Evolutionary conservation across 2,113 vertebrate genomes (phyloP).

Genomic region (Clarias batrachus): DNA sequence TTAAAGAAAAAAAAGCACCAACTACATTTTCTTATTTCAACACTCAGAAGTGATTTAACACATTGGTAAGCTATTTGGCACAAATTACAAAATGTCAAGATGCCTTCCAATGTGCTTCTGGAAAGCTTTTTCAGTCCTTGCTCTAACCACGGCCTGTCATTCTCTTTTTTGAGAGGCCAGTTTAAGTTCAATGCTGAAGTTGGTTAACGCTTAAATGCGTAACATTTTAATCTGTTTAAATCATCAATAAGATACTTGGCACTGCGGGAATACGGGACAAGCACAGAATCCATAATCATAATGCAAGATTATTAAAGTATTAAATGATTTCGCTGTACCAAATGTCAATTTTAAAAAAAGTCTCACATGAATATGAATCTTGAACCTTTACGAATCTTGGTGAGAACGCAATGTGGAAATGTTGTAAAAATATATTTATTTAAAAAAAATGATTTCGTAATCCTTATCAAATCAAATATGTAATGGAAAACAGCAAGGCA

Average conservation of each 20-base stretch:
- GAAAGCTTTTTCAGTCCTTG: not conserved
- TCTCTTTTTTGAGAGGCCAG: not conserved
- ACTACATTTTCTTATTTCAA: constrained; percentile 2
- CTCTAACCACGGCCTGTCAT: not conserved
- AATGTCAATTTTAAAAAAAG: not conserved
- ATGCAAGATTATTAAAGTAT: not conserved
- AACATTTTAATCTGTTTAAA: not conserved
- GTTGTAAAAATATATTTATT: constrained; percentile 12
- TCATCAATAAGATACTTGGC: not conserved
- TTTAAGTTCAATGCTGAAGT: not conserved
- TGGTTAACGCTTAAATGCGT: not conserved
- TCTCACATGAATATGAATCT: not conserved
- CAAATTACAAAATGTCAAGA: not conserved
- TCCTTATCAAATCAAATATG: constrained; percentile 48
- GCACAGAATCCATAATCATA: not conserved
- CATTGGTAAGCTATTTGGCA: constrained; percentile 16
- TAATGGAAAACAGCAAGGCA: constrained; percentile 35
- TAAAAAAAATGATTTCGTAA: constrained; percentile 39
- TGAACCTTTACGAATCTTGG: not conserved
- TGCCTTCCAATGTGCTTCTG: constrained; percentile 8
- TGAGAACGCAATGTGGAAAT: not conserved
- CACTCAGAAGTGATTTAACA: not conserved
- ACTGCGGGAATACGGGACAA: not conserved
- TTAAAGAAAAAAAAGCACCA: too few relatives aligned
- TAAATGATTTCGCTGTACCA: not conserved